Percentiles rank a stretch among this genome's conserved stretches.
These are phyloP conservation scores for Campoplex capitator DNA, from an alignment of 2,888 invertebrate genomes.

Conservation along the genomic window DNA sequence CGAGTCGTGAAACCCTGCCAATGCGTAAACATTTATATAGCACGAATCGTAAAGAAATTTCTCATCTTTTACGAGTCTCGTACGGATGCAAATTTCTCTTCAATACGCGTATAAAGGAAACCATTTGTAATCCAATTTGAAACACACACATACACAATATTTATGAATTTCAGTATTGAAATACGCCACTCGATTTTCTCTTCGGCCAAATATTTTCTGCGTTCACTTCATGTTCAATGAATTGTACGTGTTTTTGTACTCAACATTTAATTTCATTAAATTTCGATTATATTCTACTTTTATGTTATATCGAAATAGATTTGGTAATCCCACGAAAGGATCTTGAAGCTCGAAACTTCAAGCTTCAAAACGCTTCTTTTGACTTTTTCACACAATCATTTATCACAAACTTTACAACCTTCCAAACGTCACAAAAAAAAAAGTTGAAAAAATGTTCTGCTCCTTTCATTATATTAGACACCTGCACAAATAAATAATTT, in stretches of 20 bases:
- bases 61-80: slow-evolving; percentile 53
- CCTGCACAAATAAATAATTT: no score
- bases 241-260: no score
- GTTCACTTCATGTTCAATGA: not conserved
- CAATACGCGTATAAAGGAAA: slow-evolving; percentile 1
- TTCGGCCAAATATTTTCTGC: not conserved
- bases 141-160: not conserved
- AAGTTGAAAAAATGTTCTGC: no score
- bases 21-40: slow-evolving; percentile 63
- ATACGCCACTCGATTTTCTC: not conserved
- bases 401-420: no score
- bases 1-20: slow-evolving; percentile 50
- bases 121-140: slow-evolving; percentile 10
- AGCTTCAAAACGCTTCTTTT: no score
- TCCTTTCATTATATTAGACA: no score
- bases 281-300: not conserved
- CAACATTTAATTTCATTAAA: not conserved
- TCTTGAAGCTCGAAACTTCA: no score
- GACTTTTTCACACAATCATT: no score
- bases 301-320: not conserved
- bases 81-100: slow-evolving; percentile 45
- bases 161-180: not conserved
- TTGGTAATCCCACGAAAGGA: not conserved
- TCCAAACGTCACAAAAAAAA: no score
- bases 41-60: slow-evolving; percentile 59